These are phyloP conservation scores for Aphodius sticticus DNA, from an alignment of 2,888 invertebrate species.

Conservation along the genomic window DNA sequence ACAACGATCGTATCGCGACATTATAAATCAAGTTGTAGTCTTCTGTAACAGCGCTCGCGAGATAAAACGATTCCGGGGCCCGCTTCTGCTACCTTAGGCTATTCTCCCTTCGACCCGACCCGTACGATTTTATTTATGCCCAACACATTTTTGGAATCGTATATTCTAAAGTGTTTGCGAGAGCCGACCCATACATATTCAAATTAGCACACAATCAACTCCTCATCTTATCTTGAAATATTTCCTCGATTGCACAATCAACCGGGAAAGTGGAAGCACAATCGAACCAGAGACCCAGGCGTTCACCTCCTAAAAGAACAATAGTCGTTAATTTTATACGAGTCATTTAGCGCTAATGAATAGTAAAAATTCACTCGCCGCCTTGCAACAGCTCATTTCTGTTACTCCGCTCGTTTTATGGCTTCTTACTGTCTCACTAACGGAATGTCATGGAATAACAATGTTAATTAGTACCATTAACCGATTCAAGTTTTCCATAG, in stretches of 20 bases:
- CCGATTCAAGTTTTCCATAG: neutral
- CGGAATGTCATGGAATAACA: neutral
- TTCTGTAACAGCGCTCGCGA: constrained; percentile 56
- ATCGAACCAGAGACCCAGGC: neutral
- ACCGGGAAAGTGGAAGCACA: neutral
- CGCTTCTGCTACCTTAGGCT: constrained; percentile 57
- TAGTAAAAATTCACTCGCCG: neutral
- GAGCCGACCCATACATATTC: constrained; percentile 6
- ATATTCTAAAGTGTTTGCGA: constrained; percentile 39
- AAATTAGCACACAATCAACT: neutral
- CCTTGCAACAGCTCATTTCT: neutral
- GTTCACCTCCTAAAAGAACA: neutral
- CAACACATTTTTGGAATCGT: constrained; percentile 53
- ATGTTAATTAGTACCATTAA: neutral
- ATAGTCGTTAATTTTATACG: neutral
- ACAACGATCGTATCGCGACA: constrained; percentile 57
- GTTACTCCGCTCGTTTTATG: neutral
- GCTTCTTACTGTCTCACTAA: neutral
- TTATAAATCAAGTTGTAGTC: constrained; percentile 59
- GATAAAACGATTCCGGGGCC: constrained; percentile 55
- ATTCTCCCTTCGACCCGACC: constrained; percentile 54
- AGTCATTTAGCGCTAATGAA: neutral
- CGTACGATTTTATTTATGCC: constrained; percentile 58
- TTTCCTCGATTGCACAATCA: neutral
- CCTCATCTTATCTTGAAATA: constrained; percentile 5